Base-by-base conservation (phyloP, 2,113 vertebrate species). In the Tragulus kanchil region DNA sequence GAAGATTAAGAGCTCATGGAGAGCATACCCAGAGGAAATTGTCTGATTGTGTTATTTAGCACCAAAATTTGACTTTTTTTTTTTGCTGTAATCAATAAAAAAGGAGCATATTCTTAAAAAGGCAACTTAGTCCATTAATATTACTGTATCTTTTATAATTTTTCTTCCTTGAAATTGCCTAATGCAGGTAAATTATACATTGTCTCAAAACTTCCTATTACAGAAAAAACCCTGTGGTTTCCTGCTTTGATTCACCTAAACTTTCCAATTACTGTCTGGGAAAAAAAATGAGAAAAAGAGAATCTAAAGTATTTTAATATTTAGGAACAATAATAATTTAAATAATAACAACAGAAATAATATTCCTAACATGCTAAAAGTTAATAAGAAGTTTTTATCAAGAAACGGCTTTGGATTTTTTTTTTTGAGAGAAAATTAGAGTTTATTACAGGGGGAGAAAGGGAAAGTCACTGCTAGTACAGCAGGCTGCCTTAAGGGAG, bases 1-100 rank as follows among this genome's bases (percentile, higher is more conserved):
- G 52, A 96, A 96, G 79, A 92, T 92, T 75, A 93, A 75, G 81
- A 90, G 96, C 90, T 96, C 77, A 42, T 67, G 5, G 19, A 42
- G 25, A 73, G 6, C 19, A 75, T n/a, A 69, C 78, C 11, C 67
- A 73, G 15, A 81, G 58, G 86, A 90, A 93, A 90, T 73, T 93
- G 7, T 64, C 64, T 96, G 61, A 86, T 65, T 19, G 8, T 50
- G 31, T 71, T 79, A 96, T 92, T 84, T 96, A 96, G 45, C 21
- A 71, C 23, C 4, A 93, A 96, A 96, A 92, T 84, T 19, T 7
- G 28, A 75, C 2, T 82, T 85, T 96, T 94, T 81, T 95, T 83
- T 95, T 77, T 92, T 82, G 93, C 19, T 48, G 2, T 10, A 85
- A 84, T 56, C 7, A 83, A 69, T 73, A 73, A 69, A 78, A 96